A percentile compares a stretch with the other conserved stretches of the same genome.
Conservation (phyloP, 2,888 invertebrate species). For the Drosophila mayaguana region DNA sequence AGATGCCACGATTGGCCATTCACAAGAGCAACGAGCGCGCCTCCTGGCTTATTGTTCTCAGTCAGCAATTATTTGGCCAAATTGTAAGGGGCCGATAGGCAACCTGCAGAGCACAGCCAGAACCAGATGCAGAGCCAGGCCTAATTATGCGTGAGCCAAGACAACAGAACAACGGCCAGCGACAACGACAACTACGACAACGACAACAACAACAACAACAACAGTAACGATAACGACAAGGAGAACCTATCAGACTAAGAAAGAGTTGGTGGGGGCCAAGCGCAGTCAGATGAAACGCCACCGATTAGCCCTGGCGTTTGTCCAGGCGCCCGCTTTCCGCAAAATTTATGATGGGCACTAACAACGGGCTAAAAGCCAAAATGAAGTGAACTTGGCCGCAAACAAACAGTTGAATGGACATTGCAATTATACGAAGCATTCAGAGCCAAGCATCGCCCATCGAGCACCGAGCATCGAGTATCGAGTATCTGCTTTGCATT, state of each 20-base stretch:
- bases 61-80: conserved; percentile 69
- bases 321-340: conserved; percentile 54
- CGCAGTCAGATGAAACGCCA: conserved; percentile 72
- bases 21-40: conserved; percentile 37
- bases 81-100: conserved; percentile 42
- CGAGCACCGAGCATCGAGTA: conserved; percentile 21
- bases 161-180: conserved; percentile 43
- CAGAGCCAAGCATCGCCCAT: conserved; percentile 15
- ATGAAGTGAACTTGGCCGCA: conserved; percentile 62
- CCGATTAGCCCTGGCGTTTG: conserved; percentile 70
- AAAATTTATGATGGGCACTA: conserved; percentile 77
- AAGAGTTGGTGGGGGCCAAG: not conserved
- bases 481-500: conserved; percentile 36
- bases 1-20: conserved; percentile 72
- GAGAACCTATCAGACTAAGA: conserved; percentile 5
- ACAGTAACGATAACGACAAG: conserved; percentile 12
- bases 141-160: conserved; percentile 74
- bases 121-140: conserved; percentile 37
- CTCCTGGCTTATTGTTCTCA: conserved; percentile 62
- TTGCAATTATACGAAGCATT: conserved; percentile 65
- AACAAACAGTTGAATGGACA: conserved; percentile 76
- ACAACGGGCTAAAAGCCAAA: conserved; percentile 65
- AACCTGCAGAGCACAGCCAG: conserved; percentile 45
- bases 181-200: conserved; percentile 21
- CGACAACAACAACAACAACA: conserved; percentile 11